These are phyloP conservation scores for Apis laboriosa DNA, from an alignment of 1,140 invertebrate species.

Conservation along the genomic window DNA sequence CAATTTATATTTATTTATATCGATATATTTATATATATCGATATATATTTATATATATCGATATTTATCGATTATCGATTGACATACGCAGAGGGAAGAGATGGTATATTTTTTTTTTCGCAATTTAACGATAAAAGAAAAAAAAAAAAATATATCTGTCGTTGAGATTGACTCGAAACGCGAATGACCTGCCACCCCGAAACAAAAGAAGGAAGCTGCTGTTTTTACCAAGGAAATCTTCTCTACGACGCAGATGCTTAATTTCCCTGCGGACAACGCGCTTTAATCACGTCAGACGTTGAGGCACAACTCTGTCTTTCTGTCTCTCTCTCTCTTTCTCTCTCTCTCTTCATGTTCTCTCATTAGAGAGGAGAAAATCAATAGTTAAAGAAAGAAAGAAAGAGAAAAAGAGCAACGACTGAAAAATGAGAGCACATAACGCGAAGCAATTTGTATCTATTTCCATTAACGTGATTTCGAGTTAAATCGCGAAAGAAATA, in stretches of 20 bases:
- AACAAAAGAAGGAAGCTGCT: neutral
- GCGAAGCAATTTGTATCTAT: neutral
- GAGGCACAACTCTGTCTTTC: neutral
- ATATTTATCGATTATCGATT: neutral
- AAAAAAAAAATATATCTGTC: neutral
- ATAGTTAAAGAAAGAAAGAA: conserved; percentile 4
- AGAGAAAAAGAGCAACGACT: neutral
- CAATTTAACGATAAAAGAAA: neutral
- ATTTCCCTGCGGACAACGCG: conserved; percentile 44
- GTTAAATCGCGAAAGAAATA: neutral
- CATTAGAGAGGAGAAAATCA: neutral
- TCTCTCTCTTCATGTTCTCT: neutral
- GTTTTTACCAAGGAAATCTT: conserved; percentile 35
- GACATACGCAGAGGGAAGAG: neutral
- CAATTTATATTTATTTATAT: too few relatives aligned
- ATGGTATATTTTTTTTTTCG: neutral
- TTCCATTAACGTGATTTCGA: neutral
- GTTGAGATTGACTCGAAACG: neutral
- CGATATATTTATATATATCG: too few relatives aligned
- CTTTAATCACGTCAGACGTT: conserved; percentile 45
- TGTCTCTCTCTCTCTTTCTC: neutral
- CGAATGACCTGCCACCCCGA: neutral
- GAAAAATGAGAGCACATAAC: too few relatives aligned
- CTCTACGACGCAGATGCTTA: conserved; percentile 12
- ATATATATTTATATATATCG: too few relatives aligned